Evolutionary conservation across 2,888 invertebrate genomes (phyloP), one percentile per base, ranked within the genome.

Genomic region (Drosophila antonietae): DNA sequence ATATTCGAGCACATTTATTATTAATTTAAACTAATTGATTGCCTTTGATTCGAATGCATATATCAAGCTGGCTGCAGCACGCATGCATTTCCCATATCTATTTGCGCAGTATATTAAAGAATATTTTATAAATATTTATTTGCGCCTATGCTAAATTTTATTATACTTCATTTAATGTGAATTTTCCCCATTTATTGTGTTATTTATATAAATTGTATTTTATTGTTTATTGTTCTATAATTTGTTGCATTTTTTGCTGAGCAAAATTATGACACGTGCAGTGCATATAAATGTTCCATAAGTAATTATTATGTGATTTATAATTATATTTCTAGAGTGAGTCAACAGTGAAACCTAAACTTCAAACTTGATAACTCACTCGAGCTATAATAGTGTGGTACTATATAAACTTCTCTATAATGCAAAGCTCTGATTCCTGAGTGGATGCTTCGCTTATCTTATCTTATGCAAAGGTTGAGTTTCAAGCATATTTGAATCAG

Each of bases 21-120:
- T 68, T 77, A 64, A 77, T 77, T 67, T 76, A 47, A 56, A 62
- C 69, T 56, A 69, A 68, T 68, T 80, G 80, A 72, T 77, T 66
- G 66, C 62, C 46, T 69, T 75, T 44, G 12, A 62, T 59, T 64
- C 56, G 70, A 15, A 47, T 63, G 18, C 57, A 60, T 60, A 53
- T 49, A 58, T 39, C 35, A 47, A 43, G 37, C 52, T 23, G 46
- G 28, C 51, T 56, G 44, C 56, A 51, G 35, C 10, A 8, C 3
- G 33, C 31, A 10, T 56, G 14, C 3, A 31, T 60, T 63, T 74
- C 49, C 44, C 53, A 53, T 49, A 23, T 15, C 51, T 18, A 41
- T n/a, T 33, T 8, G 7, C 1, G n/a, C 23, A 57, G 18, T 23
- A 57, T 44, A 46, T 46, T 23, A 23, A 59, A 35, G 20, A 10